Evolutionary conservation across 2,888 invertebrate species (phyloP).

Genomic region (Thereva nobilitata): DNA sequence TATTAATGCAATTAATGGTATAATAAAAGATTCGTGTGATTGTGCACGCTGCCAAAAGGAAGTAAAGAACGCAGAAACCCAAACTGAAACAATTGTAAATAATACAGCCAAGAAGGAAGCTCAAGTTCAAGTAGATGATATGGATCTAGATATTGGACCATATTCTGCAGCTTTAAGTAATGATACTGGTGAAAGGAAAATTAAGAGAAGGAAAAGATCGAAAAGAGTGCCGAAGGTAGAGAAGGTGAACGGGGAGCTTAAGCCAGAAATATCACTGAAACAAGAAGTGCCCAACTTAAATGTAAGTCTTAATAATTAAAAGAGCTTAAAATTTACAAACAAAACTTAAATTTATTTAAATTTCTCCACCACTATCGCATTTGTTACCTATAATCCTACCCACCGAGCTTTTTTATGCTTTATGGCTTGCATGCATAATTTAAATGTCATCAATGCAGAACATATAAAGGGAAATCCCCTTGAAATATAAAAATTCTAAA

Average conservation of each 20-base stretch:
- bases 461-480: too few species aligned
- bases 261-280: slow-evolving; percentile 1
- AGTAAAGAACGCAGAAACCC: slow-evolving; percentile 1
- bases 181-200: slow-evolving; percentile 27
- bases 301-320: too few species aligned
- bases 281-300: neutral
- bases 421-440: too few species aligned
- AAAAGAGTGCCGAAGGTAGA: slow-evolving; percentile 39
- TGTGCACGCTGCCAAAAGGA: slow-evolving; percentile 28
- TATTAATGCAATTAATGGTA: slow-evolving; percentile 52
- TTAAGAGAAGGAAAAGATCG: slow-evolving; percentile 39
- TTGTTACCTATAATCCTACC: too few species aligned
- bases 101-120: too few species aligned
- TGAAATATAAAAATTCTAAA: too few species aligned
- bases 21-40: slow-evolving; percentile 19
- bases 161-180: neutral
- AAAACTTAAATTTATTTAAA: too few species aligned
- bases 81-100: slow-evolving; percentile 10
- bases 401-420: too few species aligned
- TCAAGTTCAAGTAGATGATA: neutral
- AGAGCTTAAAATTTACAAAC: too few species aligned
- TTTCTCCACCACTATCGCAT: too few species aligned
- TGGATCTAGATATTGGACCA: neutral
- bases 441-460: too few species aligned
- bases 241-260: slow-evolving; percentile 38